Percentiles rank a stretch among this genome's conserved stretches.
Evolutionary conservation across 2,113 vertebrate species (phyloP).

Genomic region (Gasterosteus nipponicus): DNA sequence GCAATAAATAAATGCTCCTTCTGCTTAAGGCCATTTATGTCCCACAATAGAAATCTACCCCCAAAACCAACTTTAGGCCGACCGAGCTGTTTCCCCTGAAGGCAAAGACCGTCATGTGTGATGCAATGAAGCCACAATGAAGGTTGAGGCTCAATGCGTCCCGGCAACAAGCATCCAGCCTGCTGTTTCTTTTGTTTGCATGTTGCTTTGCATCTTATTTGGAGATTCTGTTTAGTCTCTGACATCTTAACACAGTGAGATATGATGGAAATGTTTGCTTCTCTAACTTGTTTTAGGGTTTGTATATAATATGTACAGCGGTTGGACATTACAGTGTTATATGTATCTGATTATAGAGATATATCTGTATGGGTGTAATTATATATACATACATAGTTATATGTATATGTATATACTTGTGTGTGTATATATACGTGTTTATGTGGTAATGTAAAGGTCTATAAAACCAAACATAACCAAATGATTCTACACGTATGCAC

Average conservation of each 20-base stretch:
- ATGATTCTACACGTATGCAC: constrained; percentile 11
- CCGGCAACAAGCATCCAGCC: neutral
- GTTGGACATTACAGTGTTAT: neutral
- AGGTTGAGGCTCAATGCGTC: neutral
- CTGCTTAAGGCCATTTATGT: neutral
- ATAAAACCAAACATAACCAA: neutral
- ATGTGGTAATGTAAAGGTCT: neutral
- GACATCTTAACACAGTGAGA: neutral
- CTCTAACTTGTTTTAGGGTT: neutral
- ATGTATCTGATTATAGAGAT: neutral
- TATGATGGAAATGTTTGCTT: neutral
- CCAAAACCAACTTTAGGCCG: neutral
- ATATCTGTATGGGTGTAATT: no score
- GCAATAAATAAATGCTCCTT: neutral
- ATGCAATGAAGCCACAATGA: neutral
- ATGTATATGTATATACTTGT: no score
- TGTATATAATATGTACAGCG: constrained; percentile 18
- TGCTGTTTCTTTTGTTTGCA: neutral
- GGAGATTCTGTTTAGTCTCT: neutral
- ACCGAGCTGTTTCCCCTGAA: neutral
- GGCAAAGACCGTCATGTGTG: neutral
- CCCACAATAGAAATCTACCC: neutral
- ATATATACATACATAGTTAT: no score
- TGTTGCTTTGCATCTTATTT: neutral
- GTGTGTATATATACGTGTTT: neutral